Evolutionary conservation across 64 coral and sea anemone genomes (phyloP).

Genomic region (Dendrophyllia cribrosa): DNA sequence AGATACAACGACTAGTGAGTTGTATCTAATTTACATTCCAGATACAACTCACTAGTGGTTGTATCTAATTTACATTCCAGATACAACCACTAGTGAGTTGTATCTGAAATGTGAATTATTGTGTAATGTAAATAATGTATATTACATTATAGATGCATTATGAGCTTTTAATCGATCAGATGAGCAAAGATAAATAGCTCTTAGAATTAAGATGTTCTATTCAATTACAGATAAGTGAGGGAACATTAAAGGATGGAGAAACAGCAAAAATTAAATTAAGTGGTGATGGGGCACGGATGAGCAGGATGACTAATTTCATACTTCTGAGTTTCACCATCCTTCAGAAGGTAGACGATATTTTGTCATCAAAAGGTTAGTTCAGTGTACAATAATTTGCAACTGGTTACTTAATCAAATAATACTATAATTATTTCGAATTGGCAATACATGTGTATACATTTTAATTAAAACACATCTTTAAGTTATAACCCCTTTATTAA

Average conservation of each 20-base stretch:
- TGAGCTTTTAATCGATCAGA: too few species aligned
- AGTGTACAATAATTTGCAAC: background rate
- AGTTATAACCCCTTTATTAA: constrained; percentile 5
- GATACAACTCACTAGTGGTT: too few species aligned
- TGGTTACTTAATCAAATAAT: background rate
- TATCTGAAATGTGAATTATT: too few species aligned
- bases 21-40: too few species aligned
- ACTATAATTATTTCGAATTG: background rate
- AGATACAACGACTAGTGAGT: too few species aligned
- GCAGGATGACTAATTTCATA: constrained; percentile 55
- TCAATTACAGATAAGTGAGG: background rate
- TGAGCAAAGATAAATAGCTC: too few species aligned
- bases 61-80: too few species aligned
- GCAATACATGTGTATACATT: background rate
- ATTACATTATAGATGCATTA: too few species aligned
- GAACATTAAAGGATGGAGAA: background rate
- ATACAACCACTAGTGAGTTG: too few species aligned
- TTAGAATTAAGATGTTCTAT: background rate
- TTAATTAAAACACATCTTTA: background rate
- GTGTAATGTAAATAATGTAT: too few species aligned
- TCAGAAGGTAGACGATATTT: constrained; percentile 44
- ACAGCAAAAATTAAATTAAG: constrained; percentile 47
- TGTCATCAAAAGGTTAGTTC: constrained; percentile 79
- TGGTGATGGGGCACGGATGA: constrained; percentile 63
- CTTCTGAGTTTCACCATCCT: constrained; percentile 65